Base-by-base conservation (phyloP, 2,797 vertebrate species). In the Cirrhinus molitorella region DNA sequence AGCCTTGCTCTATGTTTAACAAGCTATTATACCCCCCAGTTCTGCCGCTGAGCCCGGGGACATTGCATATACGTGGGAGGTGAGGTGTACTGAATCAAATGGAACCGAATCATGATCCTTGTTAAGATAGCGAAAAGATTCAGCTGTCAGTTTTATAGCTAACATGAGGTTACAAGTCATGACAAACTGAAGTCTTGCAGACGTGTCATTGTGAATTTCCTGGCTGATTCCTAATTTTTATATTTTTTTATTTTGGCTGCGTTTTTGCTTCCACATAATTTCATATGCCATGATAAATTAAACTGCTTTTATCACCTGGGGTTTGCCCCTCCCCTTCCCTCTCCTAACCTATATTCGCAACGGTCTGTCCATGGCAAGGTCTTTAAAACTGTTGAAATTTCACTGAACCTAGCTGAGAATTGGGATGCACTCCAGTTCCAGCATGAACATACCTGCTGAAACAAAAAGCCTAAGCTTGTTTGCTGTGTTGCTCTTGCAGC, bases 1-100 rank as follows among this genome's bases (percentile, higher is more conserved):
- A 16, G 91, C 91, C 85, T 66, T 82, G 86, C 87, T 87, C 85
- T 83, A 88, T 93, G 91, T 93, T 92, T 91, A 93, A 94, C 91
- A 93, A 90, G 92, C 88, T 85, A 90, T 93, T 91, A 90, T 83
- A 75, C 88, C 86, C 91, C 55, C 79, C 77, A 89, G 92, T 87
- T 88, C 90, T 81, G 23, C 85, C 43, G 80, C 86, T 85, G 88
- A 88, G 87, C 66, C 53, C 83, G 80, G 72, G 25, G 83, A 89
- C 88, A 92, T 91, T 90, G 89, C 85, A 91, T 85, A 81, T 65
- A 82, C 37, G 67, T 71, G 53, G 84, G 61, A 66, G 77, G 49
- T 3, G 12, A 83, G 81, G 23, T 49, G 73, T 67, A 70, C 47
- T 83, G 77, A 68, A 84, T 83, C 55, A 55, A 73, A 70, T 66